phyloP scores from a whole-genome alignment of 2,888 invertebrate species.

The Megalurothrips usitatus region DNA sequence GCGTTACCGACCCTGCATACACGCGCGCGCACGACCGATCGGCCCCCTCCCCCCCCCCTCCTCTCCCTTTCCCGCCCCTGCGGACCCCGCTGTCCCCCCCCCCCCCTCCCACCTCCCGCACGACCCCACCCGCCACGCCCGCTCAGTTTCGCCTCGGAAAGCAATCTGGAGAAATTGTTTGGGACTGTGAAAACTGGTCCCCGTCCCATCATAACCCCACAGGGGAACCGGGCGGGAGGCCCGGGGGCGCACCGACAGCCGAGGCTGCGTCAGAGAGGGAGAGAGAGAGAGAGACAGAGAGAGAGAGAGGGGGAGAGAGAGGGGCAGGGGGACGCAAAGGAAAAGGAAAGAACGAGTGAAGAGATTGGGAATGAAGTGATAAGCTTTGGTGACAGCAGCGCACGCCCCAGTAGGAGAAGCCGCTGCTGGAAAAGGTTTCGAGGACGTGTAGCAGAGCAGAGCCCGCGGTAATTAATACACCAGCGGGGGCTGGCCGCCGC shows the following conservation, averaged over 20 bases:
- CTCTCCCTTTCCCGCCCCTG: not conserved
- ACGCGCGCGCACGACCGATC: not conserved
- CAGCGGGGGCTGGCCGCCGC: too few relatives aligned
- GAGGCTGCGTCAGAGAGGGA: not conserved
- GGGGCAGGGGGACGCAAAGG: too few relatives aligned
- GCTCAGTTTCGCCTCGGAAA: not conserved
- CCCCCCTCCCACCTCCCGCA: not conserved
- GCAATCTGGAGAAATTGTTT: constrained; percentile 25
- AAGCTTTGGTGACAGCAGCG: not conserved
- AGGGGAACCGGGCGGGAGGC: not conserved
- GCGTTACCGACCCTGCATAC: too few relatives aligned
- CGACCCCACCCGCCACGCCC: too few relatives aligned
- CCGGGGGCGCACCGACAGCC: not conserved
- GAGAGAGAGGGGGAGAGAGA: too few relatives aligned
- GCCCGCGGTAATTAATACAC: too few relatives aligned
- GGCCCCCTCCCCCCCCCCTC: not conserved
- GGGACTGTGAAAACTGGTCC: constrained; percentile 23
- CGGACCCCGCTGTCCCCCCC: not conserved
- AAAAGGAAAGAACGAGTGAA: too few relatives aligned
- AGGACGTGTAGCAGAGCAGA: too few relatives aligned
- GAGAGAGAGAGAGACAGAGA: too few relatives aligned
- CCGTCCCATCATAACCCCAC: not conserved
- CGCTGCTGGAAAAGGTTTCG: not conserved
- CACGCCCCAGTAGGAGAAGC: too few relatives aligned
- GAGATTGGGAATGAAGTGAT: too few relatives aligned